Percentiles rank a stretch among this genome's conserved stretches.
Conservation (phyloP, 2,797 vertebrate genomes). For the Sebastes iracundus region DNA sequence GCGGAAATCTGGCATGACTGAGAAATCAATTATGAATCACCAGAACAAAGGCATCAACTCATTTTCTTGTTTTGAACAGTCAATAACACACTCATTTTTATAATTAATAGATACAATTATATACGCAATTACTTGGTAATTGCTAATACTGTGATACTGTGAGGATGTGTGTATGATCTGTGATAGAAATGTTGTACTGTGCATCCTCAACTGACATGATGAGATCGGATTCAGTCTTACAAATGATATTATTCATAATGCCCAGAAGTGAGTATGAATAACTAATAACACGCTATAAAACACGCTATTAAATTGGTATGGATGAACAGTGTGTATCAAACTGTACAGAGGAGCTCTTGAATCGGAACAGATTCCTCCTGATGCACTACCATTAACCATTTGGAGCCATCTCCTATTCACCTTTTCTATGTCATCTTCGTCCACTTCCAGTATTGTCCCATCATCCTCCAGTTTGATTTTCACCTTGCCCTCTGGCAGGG, state of each 20-base stretch:
- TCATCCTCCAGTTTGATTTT: constrained; percentile 93
- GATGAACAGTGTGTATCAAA: not conserved
- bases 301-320: not conserved
- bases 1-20: not conserved
- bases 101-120: not conserved
- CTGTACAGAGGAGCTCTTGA: no score
- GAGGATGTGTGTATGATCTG: not conserved
- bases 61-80: not conserved
- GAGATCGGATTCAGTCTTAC: not conserved
- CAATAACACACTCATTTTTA: not conserved
- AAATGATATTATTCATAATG: not conserved
- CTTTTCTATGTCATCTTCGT: constrained; percentile 97
- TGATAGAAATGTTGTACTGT: no score
- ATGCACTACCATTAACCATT: not conserved
- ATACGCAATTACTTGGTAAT: not conserved
- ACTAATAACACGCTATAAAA: not conserved
- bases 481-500: constrained; percentile 90
- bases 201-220: no score
- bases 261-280: not conserved
- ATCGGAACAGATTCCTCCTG: not conserved
- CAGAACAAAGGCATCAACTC: no score
- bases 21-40: not conserved
- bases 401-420: constrained; percentile 60
- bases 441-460: constrained; percentile 91
- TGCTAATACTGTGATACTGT: not conserved